These are phyloP conservation scores for Neodiprion lecontei DNA, from an alignment of 1,140 invertebrate species.

Conservation along the genomic window DNA sequence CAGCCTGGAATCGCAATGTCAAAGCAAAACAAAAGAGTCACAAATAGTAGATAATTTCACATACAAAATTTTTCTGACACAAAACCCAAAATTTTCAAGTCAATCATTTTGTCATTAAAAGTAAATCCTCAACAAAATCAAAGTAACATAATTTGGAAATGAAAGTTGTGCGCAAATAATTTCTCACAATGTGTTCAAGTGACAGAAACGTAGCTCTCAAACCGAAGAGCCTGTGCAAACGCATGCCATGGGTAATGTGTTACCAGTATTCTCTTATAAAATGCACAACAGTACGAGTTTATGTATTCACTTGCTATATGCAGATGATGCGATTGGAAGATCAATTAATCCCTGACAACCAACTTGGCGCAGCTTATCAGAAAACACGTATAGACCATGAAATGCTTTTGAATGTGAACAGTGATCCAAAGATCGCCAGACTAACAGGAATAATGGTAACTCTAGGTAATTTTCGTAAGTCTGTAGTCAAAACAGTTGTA, in stretches of 20 bases:
- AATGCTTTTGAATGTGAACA: slow-evolving; percentile 32
- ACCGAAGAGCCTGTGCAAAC: background rate
- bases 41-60: background rate
- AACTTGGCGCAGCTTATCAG: slow-evolving; percentile 31
- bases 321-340: slow-evolving; percentile 32
- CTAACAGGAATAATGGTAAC: slow-evolving; percentile 37
- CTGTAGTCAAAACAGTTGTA: background rate
- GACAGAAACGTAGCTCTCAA: background rate
- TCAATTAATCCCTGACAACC: slow-evolving; percentile 18
- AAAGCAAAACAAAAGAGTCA: background rate
- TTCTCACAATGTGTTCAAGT: slow-evolving; percentile 1
- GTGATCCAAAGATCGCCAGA: slow-evolving; percentile 23
- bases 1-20: too few species aligned
- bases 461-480: slow-evolving; percentile 19
- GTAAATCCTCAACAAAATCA: background rate
- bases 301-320: background rate
- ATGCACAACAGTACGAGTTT: background rate
- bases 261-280: background rate
- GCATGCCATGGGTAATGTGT: background rate
- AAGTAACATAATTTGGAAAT: background rate
- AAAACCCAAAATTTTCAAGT: background rate
- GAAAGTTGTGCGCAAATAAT: background rate
- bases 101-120: background rate
- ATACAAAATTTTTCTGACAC: background rate
- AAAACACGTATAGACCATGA: slow-evolving; percentile 31